Percentiles rank a stretch among this genome's conserved stretches.
These are phyloP conservation scores for Seladonia tumulorum DNA, from an alignment of 2,888 invertebrate species.

Conservation along the genomic window DNA sequence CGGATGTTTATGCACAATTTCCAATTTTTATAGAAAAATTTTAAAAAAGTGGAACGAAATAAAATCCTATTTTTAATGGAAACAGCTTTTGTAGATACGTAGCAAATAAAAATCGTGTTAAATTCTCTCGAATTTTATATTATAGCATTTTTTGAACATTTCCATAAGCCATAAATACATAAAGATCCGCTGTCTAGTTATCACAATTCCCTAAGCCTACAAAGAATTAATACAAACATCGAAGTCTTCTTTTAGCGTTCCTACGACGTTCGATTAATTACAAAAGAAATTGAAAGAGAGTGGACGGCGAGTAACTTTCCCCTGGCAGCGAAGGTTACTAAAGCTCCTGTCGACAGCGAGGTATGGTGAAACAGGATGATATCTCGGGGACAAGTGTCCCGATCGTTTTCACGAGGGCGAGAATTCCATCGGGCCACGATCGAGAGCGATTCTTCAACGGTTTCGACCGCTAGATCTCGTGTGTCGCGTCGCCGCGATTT, in stretches of 20 bases:
- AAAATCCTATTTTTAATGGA: too few relatives aligned
- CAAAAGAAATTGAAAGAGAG: background rate
- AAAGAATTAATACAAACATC: background rate
- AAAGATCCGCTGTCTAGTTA: too few relatives aligned
- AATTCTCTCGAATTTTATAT: too few relatives aligned
- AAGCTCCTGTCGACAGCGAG: background rate
- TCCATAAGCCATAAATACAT: too few relatives aligned
- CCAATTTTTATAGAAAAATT: too few relatives aligned
- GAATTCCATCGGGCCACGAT: conserved; percentile 5
- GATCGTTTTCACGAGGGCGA: conserved; percentile 25
- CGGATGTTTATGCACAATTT: too few relatives aligned
- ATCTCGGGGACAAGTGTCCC: conserved; percentile 18
- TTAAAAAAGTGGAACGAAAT: too few relatives aligned
- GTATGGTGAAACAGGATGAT: background rate
- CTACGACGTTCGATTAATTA: background rate
- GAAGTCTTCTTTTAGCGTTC: background rate
- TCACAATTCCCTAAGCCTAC: too few relatives aligned
- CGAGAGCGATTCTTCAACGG: background rate
- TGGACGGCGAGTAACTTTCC: background rate
- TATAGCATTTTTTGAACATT: too few relatives aligned
- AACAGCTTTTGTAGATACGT: too few relatives aligned
- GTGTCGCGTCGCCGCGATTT: conserved; percentile 45
- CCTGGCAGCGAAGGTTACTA: background rate
- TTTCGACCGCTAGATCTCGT: conserved; percentile 37
- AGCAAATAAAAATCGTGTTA: too few relatives aligned